These are phyloP conservation scores for Amphipyra berbera DNA, from an alignment of 2,888 invertebrate species.

Conservation along the genomic window DNA sequence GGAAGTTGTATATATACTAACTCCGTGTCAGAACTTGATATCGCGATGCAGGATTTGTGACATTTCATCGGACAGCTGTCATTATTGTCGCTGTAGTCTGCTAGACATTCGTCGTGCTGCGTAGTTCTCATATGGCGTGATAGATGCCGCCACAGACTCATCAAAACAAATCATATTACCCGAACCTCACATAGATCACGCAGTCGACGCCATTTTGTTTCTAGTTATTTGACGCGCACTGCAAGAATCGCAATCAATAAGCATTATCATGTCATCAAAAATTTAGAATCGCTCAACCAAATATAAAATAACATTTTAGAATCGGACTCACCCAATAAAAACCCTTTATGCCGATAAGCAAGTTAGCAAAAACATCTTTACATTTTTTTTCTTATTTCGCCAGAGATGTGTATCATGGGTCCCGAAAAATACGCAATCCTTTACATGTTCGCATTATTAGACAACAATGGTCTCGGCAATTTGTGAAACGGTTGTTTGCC, in stretches of 20 bases:
- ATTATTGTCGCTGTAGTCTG: no score
- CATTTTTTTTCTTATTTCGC: slow-evolving; percentile 23
- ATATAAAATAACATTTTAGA: slow-evolving; percentile 30
- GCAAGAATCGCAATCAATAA: slow-evolving; percentile 1
- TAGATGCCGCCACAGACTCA: no score
- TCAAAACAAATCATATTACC: no score
- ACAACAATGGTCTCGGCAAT: slow-evolving; percentile 48
- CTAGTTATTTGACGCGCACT: no score
- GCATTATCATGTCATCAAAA: slow-evolving; percentile 36
- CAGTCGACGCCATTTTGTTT: no score
- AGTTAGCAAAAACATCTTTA: slow-evolving; percentile 4
- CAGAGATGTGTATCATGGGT: slow-evolving; percentile 56
- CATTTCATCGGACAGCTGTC: no score
- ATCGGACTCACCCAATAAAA: slow-evolving; percentile 11
- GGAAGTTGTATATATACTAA: no score
- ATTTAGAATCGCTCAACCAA: slow-evolving; percentile 30
- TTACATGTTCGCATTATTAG: slow-evolving; percentile 57
- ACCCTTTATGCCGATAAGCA: slow-evolving; percentile 37
- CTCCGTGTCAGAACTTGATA: no score
- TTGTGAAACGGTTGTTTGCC: slow-evolving; percentile 28
- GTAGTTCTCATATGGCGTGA: no score
- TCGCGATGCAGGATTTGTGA: no score
- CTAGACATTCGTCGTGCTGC: no score
- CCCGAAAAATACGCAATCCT: slow-evolving; percentile 66
- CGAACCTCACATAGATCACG: no score